A percentile compares a stretch with the other conserved stretches of the same genome.
phyloP scores from a whole-genome alignment of 2,888 invertebrate genomes.

The Parascotia fuliginaria region DNA sequence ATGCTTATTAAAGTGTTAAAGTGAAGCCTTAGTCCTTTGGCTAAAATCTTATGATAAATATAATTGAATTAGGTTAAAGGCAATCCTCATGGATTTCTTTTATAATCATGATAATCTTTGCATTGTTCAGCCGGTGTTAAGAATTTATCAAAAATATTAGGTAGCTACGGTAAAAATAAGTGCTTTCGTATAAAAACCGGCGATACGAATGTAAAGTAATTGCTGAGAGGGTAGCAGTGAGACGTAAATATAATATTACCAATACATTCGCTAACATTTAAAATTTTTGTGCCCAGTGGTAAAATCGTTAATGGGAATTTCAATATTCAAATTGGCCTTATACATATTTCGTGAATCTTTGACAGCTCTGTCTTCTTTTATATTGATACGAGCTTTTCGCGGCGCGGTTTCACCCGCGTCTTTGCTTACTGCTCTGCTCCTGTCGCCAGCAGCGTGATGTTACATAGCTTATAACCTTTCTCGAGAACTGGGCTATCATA shows the following conservation, averaged over 20 bases:
- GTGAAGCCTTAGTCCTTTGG: too few relatives aligned
- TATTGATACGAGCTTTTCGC: background rate
- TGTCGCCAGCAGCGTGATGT: too few relatives aligned
- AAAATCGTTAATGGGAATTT: conserved; percentile 2
- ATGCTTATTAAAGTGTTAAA: too few relatives aligned
- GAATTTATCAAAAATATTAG: conserved; percentile 4
- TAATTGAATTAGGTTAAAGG: too few relatives aligned
- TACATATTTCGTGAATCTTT: conserved; percentile 1
- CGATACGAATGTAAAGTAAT: background rate
- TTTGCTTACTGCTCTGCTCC: too few relatives aligned
- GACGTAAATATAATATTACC: conserved; percentile 1
- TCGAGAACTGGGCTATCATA: too few relatives aligned
- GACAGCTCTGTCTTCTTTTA: background rate
- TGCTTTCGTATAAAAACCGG: background rate
- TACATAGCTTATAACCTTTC: too few relatives aligned
- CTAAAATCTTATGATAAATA: too few relatives aligned
- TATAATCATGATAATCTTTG: conserved; percentile 2
- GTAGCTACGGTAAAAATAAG: conserved; percentile 5
- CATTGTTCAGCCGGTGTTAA: background rate
- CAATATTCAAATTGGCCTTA: background rate
- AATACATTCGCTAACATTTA: background rate
- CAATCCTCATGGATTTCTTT: too few relatives aligned
- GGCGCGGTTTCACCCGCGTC: too few relatives aligned
- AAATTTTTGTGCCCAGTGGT: background rate
- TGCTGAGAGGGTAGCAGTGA: background rate